These are phyloP conservation scores for Drosophila fulvimacula DNA, from an alignment of 2,888 invertebrate species.

Conservation along the genomic window DNA sequence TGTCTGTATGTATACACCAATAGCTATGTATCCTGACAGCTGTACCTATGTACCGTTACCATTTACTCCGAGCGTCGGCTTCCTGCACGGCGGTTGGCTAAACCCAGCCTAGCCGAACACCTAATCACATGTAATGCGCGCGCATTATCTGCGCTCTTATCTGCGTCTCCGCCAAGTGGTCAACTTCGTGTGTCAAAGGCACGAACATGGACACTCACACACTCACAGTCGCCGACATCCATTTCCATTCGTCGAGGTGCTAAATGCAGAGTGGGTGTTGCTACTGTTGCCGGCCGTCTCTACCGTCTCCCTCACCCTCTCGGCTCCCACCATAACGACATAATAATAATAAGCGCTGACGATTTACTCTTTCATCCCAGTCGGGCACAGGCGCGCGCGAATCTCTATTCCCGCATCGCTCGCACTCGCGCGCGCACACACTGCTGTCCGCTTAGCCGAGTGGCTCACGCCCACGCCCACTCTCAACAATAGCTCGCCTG, in stretches of 20 bases:
- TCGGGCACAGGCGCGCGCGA: conserved; percentile 69
- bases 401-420: conserved; percentile 59
- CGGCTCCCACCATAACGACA: conserved; percentile 47
- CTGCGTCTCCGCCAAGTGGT: conserved; percentile 59
- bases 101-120: conserved; percentile 79
- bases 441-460: conserved; percentile 34
- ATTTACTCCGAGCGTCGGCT: conserved; percentile 44
- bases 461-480: conserved; percentile 75
- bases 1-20: neutral
- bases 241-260: conserved; percentile 75
- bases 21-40: conserved; percentile 16
- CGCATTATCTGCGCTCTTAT: conserved; percentile 85
- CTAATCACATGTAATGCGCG: conserved; percentile 85
- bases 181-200: conserved; percentile 46
- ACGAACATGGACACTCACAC: conserved; percentile 47
- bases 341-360: conserved; percentile 66
- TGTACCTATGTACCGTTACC: conserved; percentile 15
- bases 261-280: conserved; percentile 75
- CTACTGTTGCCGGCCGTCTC: conserved; percentile 31
- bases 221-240: conserved; percentile 56
- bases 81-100: conserved; percentile 82
- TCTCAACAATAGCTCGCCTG: conserved; percentile 40
- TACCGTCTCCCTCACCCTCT: conserved; percentile 11
- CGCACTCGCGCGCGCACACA: conserved; percentile 64
- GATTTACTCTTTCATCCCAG: conserved; percentile 80